Conservation (phyloP, 2,113 vertebrate species). For the Triplophysa rosa region DNA sequence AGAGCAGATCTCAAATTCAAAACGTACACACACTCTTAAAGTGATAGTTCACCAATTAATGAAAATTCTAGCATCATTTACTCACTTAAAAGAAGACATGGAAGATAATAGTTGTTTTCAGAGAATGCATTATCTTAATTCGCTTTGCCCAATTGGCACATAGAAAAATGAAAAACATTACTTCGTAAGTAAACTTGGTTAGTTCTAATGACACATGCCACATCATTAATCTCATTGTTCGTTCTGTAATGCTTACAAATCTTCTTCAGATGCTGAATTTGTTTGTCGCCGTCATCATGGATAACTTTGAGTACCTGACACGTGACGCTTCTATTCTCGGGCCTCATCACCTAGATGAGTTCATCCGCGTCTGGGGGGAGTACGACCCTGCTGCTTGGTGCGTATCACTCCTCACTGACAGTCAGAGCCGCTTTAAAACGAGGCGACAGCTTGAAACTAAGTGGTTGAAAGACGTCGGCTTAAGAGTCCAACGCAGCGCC, state of each 20-base stretch:
- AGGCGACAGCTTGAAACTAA: slow-evolving; percentile 26
- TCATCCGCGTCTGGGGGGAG: slow-evolving; percentile 96
- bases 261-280: slow-evolving; percentile 91
- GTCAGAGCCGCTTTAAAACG: neutral
- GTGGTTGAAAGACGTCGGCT: neutral
- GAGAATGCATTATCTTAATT: too few relatives aligned
- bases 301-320: slow-evolving; percentile 98
- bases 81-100: too few relatives aligned
- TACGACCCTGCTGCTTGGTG: slow-evolving; percentile 98
- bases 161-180: too few relatives aligned
- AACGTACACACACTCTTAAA: slow-evolving; percentile 11
- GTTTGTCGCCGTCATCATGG: slow-evolving; percentile 99
- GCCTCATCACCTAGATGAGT: slow-evolving; percentile 97
- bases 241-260: neutral
- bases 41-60: neutral
- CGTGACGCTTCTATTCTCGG: slow-evolving; percentile 97
- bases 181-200: too few relatives aligned
- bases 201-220: neutral
- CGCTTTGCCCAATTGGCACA: too few relatives aligned
- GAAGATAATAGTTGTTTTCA: too few relatives aligned
- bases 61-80: too few relatives aligned
- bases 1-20: neutral
- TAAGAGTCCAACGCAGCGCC: slow-evolving; percentile 16
- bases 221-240: neutral
- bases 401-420: slow-evolving; percentile 58